A percentile compares a stretch with the other conserved stretches of the same genome.
Evolutionary conservation across 1,140 invertebrate species (phyloP).

Genomic region (Brachionus rubens): DNA sequence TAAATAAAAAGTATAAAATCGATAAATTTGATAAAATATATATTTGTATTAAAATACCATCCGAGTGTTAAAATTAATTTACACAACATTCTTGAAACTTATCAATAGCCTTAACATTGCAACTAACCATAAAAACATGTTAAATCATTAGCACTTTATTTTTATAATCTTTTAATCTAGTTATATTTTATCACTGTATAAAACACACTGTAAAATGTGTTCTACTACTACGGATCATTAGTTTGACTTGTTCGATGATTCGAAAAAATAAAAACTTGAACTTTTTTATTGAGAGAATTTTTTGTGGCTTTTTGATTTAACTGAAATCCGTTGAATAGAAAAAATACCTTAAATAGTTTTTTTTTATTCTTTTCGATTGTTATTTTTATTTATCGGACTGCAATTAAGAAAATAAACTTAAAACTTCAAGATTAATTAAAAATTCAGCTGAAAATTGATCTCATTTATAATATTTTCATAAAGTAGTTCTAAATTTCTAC

Average conservation of each 20-base stretch:
- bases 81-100: background rate
- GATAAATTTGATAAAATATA: background rate
- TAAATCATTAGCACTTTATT: no score
- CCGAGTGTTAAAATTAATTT: background rate
- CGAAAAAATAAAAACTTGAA: no score
- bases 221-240: no score
- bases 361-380: background rate
- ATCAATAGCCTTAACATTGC: no score
- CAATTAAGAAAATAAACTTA: background rate
- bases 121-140: no score
- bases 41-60: background rate
- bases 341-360: slow-evolving; percentile 11
- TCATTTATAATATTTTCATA: background rate
- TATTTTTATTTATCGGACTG: background rate
- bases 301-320: background rate
- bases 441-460: slow-evolving; percentile 31
- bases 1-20: background rate
- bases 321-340: slow-evolving; percentile 1
- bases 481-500: no score
- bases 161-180: no score
- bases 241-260: no score
- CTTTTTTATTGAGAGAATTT: no score
- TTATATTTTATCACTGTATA: no score
- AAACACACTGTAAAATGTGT: no score
- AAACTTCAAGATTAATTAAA: background rate